Base-by-base conservation (phyloP, 2,113 vertebrate genomes). In the Neodontobutis hainanensis region DNA sequence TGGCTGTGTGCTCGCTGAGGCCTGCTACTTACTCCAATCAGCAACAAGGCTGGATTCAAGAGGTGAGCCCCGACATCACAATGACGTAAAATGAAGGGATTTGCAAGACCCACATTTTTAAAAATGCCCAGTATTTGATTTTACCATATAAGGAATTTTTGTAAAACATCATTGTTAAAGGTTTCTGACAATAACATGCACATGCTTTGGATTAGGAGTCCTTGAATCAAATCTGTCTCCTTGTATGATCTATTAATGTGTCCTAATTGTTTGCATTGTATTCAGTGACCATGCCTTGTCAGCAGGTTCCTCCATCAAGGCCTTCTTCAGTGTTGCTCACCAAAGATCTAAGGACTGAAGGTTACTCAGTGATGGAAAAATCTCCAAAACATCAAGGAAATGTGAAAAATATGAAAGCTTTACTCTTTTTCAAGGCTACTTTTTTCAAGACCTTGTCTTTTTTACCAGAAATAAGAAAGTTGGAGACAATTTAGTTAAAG, bases 241-340 rank as follows among this genome's bases (percentile, higher is more conserved):
- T 55, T 45, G 19, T 40, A 47, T 19, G 35, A 64, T 14, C 46
- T 16, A 47, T n/a, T 27, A n/a, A 11, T 9, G 16, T 43, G 36
- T 61, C 19, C 38, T 45, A 3, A 34, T 67, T 73, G 61, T 70
- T 65, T 55, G 55, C 38, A 6, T 27, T 27, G 19, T 58, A 45
- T 56, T 73, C 68, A 42, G 61, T 75, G 51, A 70, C 45, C 1
- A 34, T 73, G 75, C 78, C 11, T 27, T 19, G 60, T 88, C 85
- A 87, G 87, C 82, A 82, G 60, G 53, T 73, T 53, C 57, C 47
- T 34, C 38, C 40, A 51, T 70, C 80, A 82, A 77, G 51, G 51
- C 35, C 42, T 9, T 61, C 56, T 7, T 19, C 34, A 63, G 8
- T 36, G 45, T 53, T 14, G 8, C 80, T 16, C 67, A 63, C 10